phyloP scores from a whole-genome alignment of 2,113 vertebrate genomes.

The Taxidea taxus region DNA sequence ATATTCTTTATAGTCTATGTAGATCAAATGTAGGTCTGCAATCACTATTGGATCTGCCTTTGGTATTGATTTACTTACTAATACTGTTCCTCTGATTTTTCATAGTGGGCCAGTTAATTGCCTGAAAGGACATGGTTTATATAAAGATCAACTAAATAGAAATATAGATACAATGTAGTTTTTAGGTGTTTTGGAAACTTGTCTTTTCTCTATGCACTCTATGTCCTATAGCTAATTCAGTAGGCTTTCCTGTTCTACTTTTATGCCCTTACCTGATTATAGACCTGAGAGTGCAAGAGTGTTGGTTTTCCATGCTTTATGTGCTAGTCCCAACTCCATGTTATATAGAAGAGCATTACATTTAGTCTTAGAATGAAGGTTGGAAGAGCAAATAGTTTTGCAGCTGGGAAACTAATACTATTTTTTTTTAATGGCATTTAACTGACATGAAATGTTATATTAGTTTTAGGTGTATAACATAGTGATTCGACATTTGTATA shows the following conservation, averaged over 20 bases:
- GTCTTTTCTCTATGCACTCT: background rate
- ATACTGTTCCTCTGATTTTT: background rate
- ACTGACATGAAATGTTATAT: background rate
- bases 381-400: background rate
- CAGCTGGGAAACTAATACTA: background rate
- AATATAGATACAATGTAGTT: background rate
- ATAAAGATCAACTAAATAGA: background rate
- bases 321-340: background rate
- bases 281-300: background rate
- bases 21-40: background rate
- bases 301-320: background rate
- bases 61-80: conserved; percentile 19
- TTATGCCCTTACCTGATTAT: background rate
- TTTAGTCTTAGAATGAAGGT: background rate
- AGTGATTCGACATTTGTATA: background rate
- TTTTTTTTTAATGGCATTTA: background rate
- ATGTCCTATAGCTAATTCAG: background rate
- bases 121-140: background rate
- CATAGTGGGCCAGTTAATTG: background rate
- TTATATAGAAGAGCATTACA: background rate
- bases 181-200: background rate
- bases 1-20: background rate
- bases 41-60: background rate
- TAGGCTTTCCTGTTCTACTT: background rate
- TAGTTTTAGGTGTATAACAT: background rate